These are phyloP conservation scores for Channa argus DNA, from an alignment of 2,113 vertebrate genomes.

Conservation along the genomic window DNA sequence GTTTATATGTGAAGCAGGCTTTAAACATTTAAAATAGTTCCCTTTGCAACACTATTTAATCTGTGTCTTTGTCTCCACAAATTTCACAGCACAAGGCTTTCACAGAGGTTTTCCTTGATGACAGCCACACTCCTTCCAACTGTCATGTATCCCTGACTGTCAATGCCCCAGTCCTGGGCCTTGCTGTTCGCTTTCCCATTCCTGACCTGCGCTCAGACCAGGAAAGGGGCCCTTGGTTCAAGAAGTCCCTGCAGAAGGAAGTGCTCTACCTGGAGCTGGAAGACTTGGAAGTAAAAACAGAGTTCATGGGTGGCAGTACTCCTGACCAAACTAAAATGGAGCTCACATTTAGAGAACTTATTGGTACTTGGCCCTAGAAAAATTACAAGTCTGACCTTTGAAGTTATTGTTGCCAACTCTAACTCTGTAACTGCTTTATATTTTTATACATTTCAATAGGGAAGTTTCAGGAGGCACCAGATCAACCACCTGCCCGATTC, in stretches of 20 bases:
- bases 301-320: slow-evolving; percentile 89
- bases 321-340: slow-evolving; percentile 95
- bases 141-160: slow-evolving; percentile 89
- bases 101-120: slow-evolving; percentile 97
- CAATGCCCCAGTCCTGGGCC: slow-evolving; percentile 86
- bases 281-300: slow-evolving; percentile 92
- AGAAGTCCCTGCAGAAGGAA: slow-evolving; percentile 97
- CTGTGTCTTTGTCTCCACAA: neutral
- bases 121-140: slow-evolving; percentile 89
- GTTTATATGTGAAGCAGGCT: no score
- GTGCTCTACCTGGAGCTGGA: slow-evolving; percentile 89
- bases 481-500: slow-evolving; percentile 84
- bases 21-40: no score
- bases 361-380: slow-evolving; percentile 80
- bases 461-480: slow-evolving; percentile 89
- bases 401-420: no score
- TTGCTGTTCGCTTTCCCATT: slow-evolving; percentile 95
- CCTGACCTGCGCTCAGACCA: slow-evolving; percentile 97
- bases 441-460: slow-evolving; percentile 74
- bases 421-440: neutral
- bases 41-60: neutral
- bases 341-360: slow-evolving; percentile 92
- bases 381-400: neutral
- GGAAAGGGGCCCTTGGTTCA: slow-evolving; percentile 98
- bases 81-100: slow-evolving; percentile 94